Percentiles rank a stretch among this genome's conserved stretches.
These are phyloP conservation scores for Nomada ruficornis DNA, from an alignment of 2,888 invertebrate species.

Conservation along the genomic window DNA sequence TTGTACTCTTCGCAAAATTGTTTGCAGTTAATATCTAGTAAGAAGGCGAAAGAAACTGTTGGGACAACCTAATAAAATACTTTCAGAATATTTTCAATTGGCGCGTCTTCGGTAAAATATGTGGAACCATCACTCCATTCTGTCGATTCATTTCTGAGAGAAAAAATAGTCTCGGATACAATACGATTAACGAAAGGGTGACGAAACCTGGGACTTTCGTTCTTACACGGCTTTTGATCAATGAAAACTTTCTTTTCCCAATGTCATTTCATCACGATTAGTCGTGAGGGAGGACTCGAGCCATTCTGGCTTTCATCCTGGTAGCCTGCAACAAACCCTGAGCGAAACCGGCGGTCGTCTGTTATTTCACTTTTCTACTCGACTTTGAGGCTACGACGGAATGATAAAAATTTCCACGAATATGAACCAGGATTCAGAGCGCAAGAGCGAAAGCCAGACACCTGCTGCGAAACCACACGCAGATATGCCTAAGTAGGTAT, in stretches of 20 bases:
- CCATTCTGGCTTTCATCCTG: background rate
- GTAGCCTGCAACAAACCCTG: constrained; percentile 20
- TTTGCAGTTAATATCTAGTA: no score
- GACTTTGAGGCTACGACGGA: constrained; percentile 7
- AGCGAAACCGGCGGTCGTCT: constrained; percentile 7
- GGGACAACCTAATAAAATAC: no score
- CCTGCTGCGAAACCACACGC: constrained; percentile 46
- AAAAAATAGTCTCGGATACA: background rate
- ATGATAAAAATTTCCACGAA: constrained; percentile 35
- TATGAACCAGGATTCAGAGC: constrained; percentile 41
- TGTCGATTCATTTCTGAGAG: background rate
- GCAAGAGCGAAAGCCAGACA: constrained; percentile 33
- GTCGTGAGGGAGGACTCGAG: background rate
- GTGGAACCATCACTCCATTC: background rate
- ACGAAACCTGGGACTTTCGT: constrained; percentile 4
- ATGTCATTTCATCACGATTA: constrained; percentile 1
- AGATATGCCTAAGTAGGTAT: constrained; percentile 25
- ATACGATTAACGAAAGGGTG: background rate
- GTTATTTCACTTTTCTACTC: background rate
- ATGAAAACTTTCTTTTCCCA: background rate
- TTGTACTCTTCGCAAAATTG: no score
- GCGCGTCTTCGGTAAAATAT: no score
- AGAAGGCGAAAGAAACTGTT: no score
- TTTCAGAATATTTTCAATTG: no score
- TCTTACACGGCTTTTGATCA: background rate